These are phyloP conservation scores for Poeciliopsis retropinna DNA, from an alignment of 2,113 vertebrate species.

Conservation along the genomic window DNA sequence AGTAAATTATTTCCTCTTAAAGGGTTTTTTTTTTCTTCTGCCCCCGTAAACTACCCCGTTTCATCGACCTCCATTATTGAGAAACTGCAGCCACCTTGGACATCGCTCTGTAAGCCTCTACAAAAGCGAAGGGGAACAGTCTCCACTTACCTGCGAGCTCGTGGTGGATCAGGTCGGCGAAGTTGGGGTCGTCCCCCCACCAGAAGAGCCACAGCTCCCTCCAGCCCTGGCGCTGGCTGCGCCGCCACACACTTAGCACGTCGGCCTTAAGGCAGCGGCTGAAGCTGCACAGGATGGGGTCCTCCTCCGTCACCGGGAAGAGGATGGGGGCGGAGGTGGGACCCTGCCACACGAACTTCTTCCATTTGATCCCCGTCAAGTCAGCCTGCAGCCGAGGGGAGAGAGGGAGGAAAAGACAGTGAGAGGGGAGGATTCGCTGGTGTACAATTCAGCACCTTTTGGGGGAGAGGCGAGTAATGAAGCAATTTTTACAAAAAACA, in stretches of 20 bases:
- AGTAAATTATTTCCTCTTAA: conserved; percentile 13
- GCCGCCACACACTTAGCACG: conserved; percentile 93
- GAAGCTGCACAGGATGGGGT: conserved; percentile 98
- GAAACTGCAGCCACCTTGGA: conserved; percentile 3
- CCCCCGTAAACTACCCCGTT: background rate
- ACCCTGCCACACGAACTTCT: conserved; percentile 95
- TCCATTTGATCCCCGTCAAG: conserved; percentile 99
- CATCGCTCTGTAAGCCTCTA: conserved; percentile 7
- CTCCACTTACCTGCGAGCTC: conserved; percentile 87
- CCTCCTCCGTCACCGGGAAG: conserved; percentile 96
- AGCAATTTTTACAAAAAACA: conserved; percentile 54
- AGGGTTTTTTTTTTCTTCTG: background rate
- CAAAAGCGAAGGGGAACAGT: background rate
- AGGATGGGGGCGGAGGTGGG: conserved; percentile 96
- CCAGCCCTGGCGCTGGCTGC: conserved; percentile 92
- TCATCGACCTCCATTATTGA: conserved; percentile 23
- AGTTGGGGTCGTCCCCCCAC: conserved; percentile 98
- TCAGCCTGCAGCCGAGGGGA: conserved; percentile 83
- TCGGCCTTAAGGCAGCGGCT: conserved; percentile 97
- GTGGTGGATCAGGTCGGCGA: conserved; percentile 93
- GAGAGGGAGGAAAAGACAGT: conserved; percentile 22
- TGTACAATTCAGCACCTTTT: conserved; percentile 52
- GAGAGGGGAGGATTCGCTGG: conserved; percentile 32
- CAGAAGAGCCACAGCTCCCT: conserved; percentile 98
- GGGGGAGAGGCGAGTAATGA: conserved; percentile 2